Conservation (phyloP, 2,797 vertebrate genomes). For the Chelon auratus region DNA sequence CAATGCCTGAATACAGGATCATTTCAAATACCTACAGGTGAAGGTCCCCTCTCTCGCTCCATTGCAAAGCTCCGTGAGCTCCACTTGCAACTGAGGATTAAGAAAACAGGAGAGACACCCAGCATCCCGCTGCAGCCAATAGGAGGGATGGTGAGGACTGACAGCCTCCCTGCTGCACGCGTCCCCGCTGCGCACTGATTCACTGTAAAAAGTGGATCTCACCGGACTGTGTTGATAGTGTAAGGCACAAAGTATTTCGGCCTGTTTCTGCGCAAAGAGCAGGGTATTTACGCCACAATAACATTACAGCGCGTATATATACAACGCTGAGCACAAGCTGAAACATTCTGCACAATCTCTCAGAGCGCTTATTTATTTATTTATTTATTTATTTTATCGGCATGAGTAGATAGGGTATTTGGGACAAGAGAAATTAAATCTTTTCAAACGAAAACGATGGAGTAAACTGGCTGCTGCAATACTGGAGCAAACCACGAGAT, state of each 20-base stretch:
- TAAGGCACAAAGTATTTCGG: not conserved
- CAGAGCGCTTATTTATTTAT: not conserved
- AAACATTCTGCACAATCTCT: not conserved
- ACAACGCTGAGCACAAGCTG: not conserved
- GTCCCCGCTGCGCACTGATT: conserved; percentile 65
- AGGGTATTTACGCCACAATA: not conserved
- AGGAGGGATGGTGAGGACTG: conserved; percentile 63
- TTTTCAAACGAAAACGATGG: not conserved
- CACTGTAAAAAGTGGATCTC: conserved; percentile 54
- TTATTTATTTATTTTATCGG: no score
- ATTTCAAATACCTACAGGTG: conserved; percentile 72
- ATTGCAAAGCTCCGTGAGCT: conserved; percentile 61
- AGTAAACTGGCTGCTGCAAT: conserved; percentile 40
- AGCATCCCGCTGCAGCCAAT: conserved; percentile 79
- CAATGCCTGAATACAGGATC: not conserved
- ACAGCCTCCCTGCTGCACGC: conserved; percentile 61
- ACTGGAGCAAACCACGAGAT: conserved; percentile 61
- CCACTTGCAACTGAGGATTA: conserved; percentile 61
- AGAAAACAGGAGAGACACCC: conserved; percentile 51
- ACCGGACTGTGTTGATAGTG: conserved; percentile 28
- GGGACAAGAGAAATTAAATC: not conserved
- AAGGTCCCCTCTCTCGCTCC: conserved; percentile 70
- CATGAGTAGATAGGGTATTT: not conserved
- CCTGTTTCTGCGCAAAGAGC: conserved; percentile 2
- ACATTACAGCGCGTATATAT: not conserved